phyloP scores from a whole-genome alignment of 1,140 invertebrate genomes.

The Rhynchophorus ferrugineus region DNA sequence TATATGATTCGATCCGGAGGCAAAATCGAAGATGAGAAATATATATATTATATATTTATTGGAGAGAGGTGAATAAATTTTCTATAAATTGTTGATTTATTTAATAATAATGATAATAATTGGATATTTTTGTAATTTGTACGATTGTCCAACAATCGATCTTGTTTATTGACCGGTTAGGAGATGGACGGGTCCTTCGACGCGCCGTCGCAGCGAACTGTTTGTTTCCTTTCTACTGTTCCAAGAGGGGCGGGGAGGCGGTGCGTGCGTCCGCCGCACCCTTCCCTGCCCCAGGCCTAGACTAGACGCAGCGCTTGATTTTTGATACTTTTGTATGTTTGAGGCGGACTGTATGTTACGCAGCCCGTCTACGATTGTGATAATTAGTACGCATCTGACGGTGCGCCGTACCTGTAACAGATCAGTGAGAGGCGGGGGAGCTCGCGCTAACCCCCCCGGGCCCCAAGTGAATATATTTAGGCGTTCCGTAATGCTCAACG shows the following conservation, averaged over 20 bases:
- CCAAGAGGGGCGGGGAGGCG: background rate
- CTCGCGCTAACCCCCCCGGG: background rate
- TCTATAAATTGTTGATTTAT: constrained; percentile 18
- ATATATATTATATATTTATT: background rate
- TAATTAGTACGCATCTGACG: constrained; percentile 35
- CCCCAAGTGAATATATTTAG: constrained; percentile 7
- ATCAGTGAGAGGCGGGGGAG: constrained; percentile 28
- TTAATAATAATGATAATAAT: constrained; percentile 7
- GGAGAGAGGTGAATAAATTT: constrained; percentile 1
- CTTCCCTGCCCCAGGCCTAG: constrained; percentile 11
- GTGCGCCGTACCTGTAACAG: constrained; percentile 35
- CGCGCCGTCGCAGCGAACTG: constrained; percentile 2
- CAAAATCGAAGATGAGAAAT: background rate
- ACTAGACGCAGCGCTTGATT: constrained; percentile 27
- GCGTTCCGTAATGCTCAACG: constrained; percentile 1
- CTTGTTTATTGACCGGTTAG: background rate
- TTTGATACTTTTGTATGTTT: constrained; percentile 37
- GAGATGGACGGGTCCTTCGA: background rate
- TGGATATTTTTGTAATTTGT: constrained; percentile 17
- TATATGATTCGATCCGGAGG: background rate
- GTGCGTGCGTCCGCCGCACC: too few species aligned
- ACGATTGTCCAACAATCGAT: constrained; percentile 18
- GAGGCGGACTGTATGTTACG: constrained; percentile 29
- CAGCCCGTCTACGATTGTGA: constrained; percentile 33
- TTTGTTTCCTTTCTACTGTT: constrained; percentile 16